phyloP scores from a whole-genome alignment of 2,888 invertebrate genomes.

The Xylophagus ater region DNA sequence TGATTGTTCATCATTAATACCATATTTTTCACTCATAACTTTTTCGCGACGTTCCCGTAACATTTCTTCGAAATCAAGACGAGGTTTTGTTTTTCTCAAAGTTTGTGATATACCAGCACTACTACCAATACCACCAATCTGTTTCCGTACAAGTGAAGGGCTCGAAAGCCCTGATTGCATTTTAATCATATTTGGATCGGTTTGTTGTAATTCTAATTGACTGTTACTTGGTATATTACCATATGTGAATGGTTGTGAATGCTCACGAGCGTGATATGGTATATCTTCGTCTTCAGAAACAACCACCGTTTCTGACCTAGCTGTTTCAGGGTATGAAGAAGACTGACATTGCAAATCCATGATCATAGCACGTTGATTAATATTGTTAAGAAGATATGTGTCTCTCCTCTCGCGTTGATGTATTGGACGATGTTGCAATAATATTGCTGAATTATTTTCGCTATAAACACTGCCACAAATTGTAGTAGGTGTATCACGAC shows the following conservation, averaged over 20 bases:
- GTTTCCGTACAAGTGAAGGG: slow-evolving; percentile 73
- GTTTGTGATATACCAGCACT: slow-evolving; percentile 25
- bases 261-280: slow-evolving; percentile 84
- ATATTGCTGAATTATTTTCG: slow-evolving; percentile 12
- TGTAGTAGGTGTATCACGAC: slow-evolving; percentile 21
- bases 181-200: slow-evolving; percentile 45
- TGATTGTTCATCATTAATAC: slow-evolving; percentile 18
- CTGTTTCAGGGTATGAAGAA: slow-evolving; percentile 36
- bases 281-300: slow-evolving; percentile 46
- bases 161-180: slow-evolving; percentile 66
- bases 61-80: slow-evolving; percentile 38
- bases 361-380: slow-evolving; percentile 6
- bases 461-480: neutral
- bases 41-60: slow-evolving; percentile 38
- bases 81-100: slow-evolving; percentile 31
- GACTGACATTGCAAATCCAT: slow-evolving; percentile 29
- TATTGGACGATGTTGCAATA: slow-evolving; percentile 18
- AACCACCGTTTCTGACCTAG: slow-evolving; percentile 30
- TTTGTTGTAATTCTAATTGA: slow-evolving; percentile 40
- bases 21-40: slow-evolving; percentile 28
- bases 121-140: slow-evolving; percentile 38
- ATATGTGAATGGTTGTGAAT: slow-evolving; percentile 83
- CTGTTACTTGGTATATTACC: slow-evolving; percentile 47
- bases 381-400: slow-evolving; percentile 5
- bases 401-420: slow-evolving; percentile 12